Conservation (phyloP, 2,888 invertebrate genomes). For the Alviniconcha strummeri region DNA sequence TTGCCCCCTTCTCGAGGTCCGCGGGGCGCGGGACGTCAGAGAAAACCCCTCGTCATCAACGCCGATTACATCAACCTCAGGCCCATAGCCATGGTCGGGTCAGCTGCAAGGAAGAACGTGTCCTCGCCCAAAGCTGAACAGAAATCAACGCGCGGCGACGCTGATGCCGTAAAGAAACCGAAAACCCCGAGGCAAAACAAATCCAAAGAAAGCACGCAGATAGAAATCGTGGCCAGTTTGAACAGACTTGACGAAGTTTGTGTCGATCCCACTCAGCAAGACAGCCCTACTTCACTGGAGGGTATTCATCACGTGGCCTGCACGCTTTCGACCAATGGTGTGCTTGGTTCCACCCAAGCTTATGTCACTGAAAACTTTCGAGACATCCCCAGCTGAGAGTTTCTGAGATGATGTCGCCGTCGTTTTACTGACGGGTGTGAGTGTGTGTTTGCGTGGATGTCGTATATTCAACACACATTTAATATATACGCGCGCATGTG, state of each 20-base stretch:
- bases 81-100: neutral
- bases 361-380: conserved; percentile 21
- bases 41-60: neutral
- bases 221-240: neutral
- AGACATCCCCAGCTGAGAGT: neutral
- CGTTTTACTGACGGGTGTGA: neutral
- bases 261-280: no score
- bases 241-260: neutral
- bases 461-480: no score
- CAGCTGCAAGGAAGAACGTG: neutral
- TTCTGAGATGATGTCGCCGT: neutral
- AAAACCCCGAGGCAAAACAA: neutral
- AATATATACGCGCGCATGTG: neutral
- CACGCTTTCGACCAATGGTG: conserved; percentile 24
- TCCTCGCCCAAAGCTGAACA: neutral
- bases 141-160: neutral
- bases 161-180: neutral
- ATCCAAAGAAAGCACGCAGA: neutral
- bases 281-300: conserved; percentile 7
- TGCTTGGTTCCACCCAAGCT: conserved; percentile 5
- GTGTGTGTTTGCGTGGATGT: neutral
- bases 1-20: neutral
- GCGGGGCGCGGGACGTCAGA: neutral
- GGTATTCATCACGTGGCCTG: conserved; percentile 13
- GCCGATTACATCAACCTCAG: neutral